Base-by-base conservation (phyloP, 1,140 invertebrate genomes). In the Oscheius sp. region DNA sequence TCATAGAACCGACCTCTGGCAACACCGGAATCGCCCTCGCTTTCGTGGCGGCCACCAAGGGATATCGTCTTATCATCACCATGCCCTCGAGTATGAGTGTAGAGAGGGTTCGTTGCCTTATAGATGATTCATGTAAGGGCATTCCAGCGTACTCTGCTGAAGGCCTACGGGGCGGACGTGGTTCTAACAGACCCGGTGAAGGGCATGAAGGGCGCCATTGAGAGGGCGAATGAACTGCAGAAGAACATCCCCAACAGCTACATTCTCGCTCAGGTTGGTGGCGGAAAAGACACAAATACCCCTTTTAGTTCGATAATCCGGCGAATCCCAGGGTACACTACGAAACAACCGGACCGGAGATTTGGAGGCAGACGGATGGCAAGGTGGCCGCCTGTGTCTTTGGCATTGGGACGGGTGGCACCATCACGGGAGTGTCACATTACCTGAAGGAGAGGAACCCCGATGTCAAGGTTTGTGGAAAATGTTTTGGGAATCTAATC, bases 31-130 rank as follows among this genome's bases (percentile, higher is more conserved):
- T 86, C 61, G 85, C 77, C 1, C 71, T 86, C 31, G 82, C 84
- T 3, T 78, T 86, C 74, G 79, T 84, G 7, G 80, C 72, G 23
- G 85, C 80, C 52, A 82, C 79, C 1, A 81, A 80, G 64, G 86
- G 85, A 10, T 86, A 86, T 77, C 74, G 80, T 58, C 78, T 83
- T 29, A 84, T 87, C 62, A 73, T 86, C n/a, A 80, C 80, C 7
- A 87, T 87, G 86, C 85, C 86, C 10, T 78, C 85, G 13, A 83
- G 79, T 70, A 86, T 86, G 84, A 82, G 80, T 55, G 74, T 66
- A 2, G 85, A 86, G 62, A 36, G 78, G 72, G 64, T 82, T 67
- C 38, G 34, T 29, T 29, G 31, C 35, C 36, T 31, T 7, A 31
- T 71, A 10, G 13, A 34, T 71, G 28, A 28, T 32, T 3, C 34